phyloP scores from a whole-genome alignment of 1,140 invertebrate species.

The Drosophila murphyi region DNA sequence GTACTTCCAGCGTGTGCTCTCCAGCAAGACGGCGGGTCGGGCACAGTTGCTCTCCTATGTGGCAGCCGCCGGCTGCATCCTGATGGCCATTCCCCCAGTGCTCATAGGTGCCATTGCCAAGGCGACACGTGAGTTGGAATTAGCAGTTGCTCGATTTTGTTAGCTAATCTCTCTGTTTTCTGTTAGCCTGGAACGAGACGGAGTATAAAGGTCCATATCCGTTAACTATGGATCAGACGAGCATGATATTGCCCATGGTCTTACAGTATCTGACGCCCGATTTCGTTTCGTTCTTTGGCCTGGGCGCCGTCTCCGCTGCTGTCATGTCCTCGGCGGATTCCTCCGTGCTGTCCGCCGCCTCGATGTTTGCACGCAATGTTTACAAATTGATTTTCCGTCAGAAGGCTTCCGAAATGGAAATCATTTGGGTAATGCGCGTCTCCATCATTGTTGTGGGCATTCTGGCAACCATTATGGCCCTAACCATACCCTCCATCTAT shows the following conservation, averaged over 20 bases:
- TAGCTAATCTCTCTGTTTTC: background rate
- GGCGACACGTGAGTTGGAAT: conserved; percentile 91
- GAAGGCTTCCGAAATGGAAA: conserved; percentile 97
- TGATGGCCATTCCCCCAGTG: conserved; percentile 98
- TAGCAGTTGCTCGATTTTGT: background rate
- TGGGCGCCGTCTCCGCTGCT: conserved; percentile 98
- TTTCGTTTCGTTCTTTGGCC: conserved; percentile 97
- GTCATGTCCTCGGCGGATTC: conserved; percentile 99
- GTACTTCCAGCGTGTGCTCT: conserved; percentile 98
- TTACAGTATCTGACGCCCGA: conserved; percentile 97
- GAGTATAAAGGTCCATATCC: conserved; percentile 91
- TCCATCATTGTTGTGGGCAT: conserved; percentile 97
- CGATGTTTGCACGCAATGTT: conserved; percentile 99
- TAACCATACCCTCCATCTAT: conserved; percentile 98
- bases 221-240: conserved; percentile 91
- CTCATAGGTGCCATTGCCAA: conserved; percentile 98
- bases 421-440: conserved; percentile 98
- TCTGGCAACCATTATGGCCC: conserved; percentile 96
- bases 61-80: conserved; percentile 96
- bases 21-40: conserved; percentile 95
- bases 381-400: conserved; percentile 98
- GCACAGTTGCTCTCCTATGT: conserved; percentile 98
- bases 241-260: conserved; percentile 98
- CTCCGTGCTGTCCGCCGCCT: conserved; percentile 97
- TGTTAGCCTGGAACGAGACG: conserved; percentile 96